These are phyloP conservation scores for Saccostrea cuccullata DNA, from an alignment of 1,140 invertebrate genomes.

Conservation along the genomic window DNA sequence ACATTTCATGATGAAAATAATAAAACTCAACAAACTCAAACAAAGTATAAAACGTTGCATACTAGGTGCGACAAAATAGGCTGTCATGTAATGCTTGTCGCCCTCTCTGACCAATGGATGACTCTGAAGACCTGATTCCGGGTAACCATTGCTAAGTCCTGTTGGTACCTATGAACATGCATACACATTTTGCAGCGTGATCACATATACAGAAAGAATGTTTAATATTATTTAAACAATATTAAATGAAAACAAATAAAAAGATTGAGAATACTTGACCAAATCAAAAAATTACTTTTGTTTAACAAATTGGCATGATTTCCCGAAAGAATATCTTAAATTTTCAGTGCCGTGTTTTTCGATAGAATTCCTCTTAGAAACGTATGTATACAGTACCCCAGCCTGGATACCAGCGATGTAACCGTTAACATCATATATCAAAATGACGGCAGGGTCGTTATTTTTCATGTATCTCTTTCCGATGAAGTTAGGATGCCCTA, in stretches of 20 bases:
- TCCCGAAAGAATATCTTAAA: neutral
- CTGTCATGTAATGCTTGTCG: constrained; percentile 57
- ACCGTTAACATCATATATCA: constrained; percentile 74
- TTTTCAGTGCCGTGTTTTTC: neutral
- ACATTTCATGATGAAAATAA: too few species aligned
- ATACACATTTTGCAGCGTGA: neutral
- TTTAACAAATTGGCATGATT: neutral
- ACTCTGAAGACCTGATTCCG: constrained; percentile 34
- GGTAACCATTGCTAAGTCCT: constrained; percentile 37
- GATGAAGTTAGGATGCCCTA: constrained; percentile 54
- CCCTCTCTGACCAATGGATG: constrained; percentile 56
- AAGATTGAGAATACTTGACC: too few species aligned
- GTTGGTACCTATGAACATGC: neutral
- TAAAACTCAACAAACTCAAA: neutral
- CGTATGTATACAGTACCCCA: constrained; percentile 50
- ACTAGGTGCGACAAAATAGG: constrained; percentile 68
- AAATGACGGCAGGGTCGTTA: constrained; percentile 67
- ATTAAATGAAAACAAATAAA: neutral
- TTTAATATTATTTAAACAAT: neutral
- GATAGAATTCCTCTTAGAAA: neutral
- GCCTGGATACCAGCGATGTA: constrained; percentile 76
- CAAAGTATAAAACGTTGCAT: neutral
- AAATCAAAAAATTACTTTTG: too few species aligned
- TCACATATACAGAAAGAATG: neutral
- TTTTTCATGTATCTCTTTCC: constrained; percentile 74